A percentile compares a stretch with the other conserved stretches of the same genome.
Conservation (phyloP, 1,140 invertebrate species). For the Odontomachus brunneus region DNA sequence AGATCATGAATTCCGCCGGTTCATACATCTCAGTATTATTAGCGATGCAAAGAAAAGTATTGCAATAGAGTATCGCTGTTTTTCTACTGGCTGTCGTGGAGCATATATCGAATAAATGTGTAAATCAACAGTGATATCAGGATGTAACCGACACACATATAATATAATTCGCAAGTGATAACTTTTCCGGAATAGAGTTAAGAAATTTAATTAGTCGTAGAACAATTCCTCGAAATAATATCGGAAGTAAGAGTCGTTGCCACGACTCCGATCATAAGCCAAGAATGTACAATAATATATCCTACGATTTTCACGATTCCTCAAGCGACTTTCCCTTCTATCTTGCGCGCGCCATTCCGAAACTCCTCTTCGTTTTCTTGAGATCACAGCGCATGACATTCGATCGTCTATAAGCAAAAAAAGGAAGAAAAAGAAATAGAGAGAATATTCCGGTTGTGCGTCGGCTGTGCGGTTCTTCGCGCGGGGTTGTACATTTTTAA, state of each 20-base stretch:
- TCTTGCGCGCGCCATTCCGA: neutral
- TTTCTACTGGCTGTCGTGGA: neutral
- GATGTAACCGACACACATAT: neutral
- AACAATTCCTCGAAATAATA: no score
- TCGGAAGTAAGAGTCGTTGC: no score
- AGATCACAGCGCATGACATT: constrained; percentile 39
- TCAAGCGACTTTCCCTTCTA: neutral
- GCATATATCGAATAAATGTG: neutral
- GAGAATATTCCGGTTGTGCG: no score
- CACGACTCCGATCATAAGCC: no score
- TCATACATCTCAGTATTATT: constrained; percentile 63
- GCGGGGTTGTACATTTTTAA: constrained; percentile 6
- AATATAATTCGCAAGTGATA: neutral
- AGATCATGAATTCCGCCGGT: constrained; percentile 66
- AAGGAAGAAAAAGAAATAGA: no score
- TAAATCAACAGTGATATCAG: neutral
- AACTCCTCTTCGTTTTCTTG: constrained; percentile 1
- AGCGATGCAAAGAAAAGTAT: constrained; percentile 46
- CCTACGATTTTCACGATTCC: constrained; percentile 2
- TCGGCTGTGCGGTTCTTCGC: neutral
- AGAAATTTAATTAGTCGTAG: neutral
- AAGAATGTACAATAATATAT: no score
- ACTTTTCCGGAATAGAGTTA: neutral
- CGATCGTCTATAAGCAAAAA: neutral
- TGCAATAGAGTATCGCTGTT: neutral